Base-by-base conservation (phyloP, 2,888 invertebrate genomes). In the Apotomis turbidana region DNA sequence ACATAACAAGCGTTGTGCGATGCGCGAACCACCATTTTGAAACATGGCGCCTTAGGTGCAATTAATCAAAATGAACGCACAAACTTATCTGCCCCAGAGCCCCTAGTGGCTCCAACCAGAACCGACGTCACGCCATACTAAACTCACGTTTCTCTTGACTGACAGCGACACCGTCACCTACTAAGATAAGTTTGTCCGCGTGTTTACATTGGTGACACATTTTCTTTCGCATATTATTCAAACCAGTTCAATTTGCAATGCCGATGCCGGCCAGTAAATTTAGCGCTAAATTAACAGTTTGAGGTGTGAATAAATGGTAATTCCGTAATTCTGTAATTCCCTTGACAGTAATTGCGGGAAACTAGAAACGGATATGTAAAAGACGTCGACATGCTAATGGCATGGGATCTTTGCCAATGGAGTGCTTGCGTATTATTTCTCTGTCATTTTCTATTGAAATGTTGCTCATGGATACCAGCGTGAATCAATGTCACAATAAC, bases 201-300 rank as follows among this genome's bases (percentile, higher is more conserved):
- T 70, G 60, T 74, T 84, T 83, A 79, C 80, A 78, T 82, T 81
- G 78, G 80, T 78, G 81, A 83, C 81, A 80, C 77, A 78, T 78
- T 79, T 82, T 83, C 83, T 84, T 81, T 79, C 76, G 76, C 69
- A 73, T 71, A 62, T 75, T 68, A 78, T 80, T 78, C 66, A 78
- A 84, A 83, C 82, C 80, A 79, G 85, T 83, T 83, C 76, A 77
- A 80, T 85, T 83, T 76, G 78, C 81, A 79, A 82, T 73, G 84
- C 82, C 80, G 75, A 84, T 73, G 84, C 82, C 80, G 75, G 84
- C 85, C 84, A 86, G 86, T 85, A 85, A 78, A 80, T 41, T 67
- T 70, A 80, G 79, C 83, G 83, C 83, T 82, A 83, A 86, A 87
- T 89, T 86, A 85, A 86, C 87, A 84, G 85, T 80, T 82, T 76